phyloP scores from a whole-genome alignment of 2,113 vertebrate species.

The Gnathonemus echidnorhynchus region DNA sequence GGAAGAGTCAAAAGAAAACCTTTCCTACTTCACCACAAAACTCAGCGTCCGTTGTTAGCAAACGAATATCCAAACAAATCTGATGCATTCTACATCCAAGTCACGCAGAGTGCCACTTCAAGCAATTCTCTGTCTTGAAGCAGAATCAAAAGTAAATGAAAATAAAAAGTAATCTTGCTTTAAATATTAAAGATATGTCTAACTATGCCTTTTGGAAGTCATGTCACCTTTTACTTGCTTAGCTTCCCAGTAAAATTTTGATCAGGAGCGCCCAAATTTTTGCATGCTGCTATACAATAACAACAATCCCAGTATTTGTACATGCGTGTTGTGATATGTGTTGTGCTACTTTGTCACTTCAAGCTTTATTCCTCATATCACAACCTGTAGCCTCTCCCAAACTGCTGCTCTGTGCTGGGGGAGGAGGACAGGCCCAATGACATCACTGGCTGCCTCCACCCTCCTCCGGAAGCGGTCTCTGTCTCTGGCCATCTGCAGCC shows the following conservation, averaged over 20 bases:
- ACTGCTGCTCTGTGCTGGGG: slow-evolving; percentile 33
- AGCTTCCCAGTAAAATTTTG: no score
- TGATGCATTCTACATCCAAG: no score
- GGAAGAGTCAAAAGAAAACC: no score
- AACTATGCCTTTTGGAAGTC: background rate
- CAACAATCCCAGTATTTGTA: background rate
- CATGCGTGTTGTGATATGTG: background rate
- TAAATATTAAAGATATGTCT: no score
- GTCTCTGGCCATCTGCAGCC: slow-evolving; percentile 40
- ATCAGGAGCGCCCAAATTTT: background rate
- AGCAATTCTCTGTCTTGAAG: no score
- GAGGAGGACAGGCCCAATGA: slow-evolving; percentile 26
- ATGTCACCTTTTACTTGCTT: background rate
- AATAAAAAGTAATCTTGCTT: no score
- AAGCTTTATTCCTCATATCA: background rate
- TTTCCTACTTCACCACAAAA: no score
- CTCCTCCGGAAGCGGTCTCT: slow-evolving; percentile 34
- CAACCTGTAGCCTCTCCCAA: slow-evolving; percentile 10
- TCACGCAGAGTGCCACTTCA: no score
- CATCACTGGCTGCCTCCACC: slow-evolving; percentile 13
- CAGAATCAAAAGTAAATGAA: no score
- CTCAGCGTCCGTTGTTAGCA: no score
- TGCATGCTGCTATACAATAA: background rate
- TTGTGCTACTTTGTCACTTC: no score
- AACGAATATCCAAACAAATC: no score